Evolutionary conservation across 1,140 invertebrate species (phyloP).

Genomic region (Frieseomelitta varia): DNA sequence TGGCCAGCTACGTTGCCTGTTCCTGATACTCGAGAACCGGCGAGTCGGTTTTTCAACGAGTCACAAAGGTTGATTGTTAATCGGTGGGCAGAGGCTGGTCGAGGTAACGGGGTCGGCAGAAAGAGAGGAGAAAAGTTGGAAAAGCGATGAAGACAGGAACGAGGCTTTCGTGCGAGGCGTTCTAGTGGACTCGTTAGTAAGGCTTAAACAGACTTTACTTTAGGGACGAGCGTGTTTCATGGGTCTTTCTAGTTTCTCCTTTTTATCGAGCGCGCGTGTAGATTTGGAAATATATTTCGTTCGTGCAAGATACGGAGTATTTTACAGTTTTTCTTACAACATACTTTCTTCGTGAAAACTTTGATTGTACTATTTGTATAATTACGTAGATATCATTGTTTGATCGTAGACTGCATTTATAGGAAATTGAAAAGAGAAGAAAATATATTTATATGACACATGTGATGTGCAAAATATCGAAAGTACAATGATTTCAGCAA

Average conservation of each 20-base stretch:
- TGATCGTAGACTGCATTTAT: no score
- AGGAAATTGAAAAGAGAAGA: no score
- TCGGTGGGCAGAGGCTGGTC: background rate
- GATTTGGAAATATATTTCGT: background rate
- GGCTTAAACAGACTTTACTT: background rate
- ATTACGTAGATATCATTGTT: no score
- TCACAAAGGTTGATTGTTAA: slow-evolving; percentile 21
- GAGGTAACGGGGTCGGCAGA: background rate
- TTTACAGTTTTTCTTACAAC: background rate
- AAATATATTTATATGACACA: no score
- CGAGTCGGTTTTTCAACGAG: slow-evolving; percentile 8
- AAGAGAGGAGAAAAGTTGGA: background rate
- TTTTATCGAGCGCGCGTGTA: background rate
- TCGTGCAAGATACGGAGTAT: background rate
- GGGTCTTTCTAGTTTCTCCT: background rate
- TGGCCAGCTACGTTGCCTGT: background rate
- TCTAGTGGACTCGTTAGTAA: slow-evolving; percentile 15
- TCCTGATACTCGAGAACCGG: slow-evolving; percentile 1
- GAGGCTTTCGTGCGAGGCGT: slow-evolving; percentile 4
- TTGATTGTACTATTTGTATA: no score
- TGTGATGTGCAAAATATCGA: no score
- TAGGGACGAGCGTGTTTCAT: no score
- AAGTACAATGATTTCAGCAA: no score
- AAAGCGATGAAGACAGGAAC: background rate
- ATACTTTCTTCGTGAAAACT: background rate